A percentile compares a stretch with the other conserved stretches of the same genome.
phyloP scores from a whole-genome alignment of 2,113 vertebrate species.

The Diphyllodes magnificus region DNA sequence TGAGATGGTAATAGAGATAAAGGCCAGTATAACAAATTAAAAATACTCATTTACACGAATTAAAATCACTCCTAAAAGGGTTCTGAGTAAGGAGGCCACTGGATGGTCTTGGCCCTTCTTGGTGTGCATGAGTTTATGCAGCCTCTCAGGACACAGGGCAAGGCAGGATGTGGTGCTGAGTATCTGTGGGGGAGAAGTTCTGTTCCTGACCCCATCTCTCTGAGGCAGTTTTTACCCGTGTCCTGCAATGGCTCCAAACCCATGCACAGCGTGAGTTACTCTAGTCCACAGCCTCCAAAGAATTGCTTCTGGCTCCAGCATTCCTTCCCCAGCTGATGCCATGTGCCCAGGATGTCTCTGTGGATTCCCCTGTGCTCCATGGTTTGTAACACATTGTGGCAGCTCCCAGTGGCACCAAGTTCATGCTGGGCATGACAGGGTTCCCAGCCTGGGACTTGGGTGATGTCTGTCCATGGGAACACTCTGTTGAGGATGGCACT shows the following conservation, averaged over 20 bases:
- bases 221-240: background rate
- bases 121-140: background rate
- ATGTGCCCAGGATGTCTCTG: accelerated
- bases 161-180: background rate
- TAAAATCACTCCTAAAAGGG: slow-evolving; percentile 71
- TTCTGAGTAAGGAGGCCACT: slow-evolving; percentile 53
- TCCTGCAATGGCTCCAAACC: background rate
- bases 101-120: slow-evolving; percentile 39
- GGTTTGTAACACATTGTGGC: background rate
- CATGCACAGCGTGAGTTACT: accelerated
- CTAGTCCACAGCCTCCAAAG: background rate
- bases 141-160: background rate
- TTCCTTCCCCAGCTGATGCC: background rate
- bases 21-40: slow-evolving; percentile 81
- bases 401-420: background rate
- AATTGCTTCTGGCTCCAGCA: background rate
- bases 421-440: background rate
- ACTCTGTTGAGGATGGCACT: background rate
- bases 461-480: accelerated
- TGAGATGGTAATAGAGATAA: slow-evolving; percentile 81
- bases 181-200: background rate
- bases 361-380: background rate
- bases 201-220: background rate
- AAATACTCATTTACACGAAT: slow-evolving; percentile 81
- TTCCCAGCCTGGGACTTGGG: background rate